Percentiles rank a stretch among this genome's conserved stretches.
phyloP scores from a whole-genome alignment of 1,140 invertebrate species.

The Drosophila arawakana region DNA sequence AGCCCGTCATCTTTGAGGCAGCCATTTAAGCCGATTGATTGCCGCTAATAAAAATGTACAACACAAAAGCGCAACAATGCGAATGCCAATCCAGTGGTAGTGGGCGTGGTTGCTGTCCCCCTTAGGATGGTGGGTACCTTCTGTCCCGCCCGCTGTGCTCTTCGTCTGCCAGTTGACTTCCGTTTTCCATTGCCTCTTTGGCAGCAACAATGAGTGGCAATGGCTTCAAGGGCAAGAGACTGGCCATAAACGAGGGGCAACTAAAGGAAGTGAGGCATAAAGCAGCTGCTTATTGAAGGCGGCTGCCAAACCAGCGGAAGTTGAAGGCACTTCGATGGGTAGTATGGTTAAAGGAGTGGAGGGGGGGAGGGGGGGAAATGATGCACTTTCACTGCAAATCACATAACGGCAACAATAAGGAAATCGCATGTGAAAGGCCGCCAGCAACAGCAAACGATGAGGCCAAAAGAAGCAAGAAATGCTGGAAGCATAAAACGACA shows the following conservation, averaged over 20 bases:
- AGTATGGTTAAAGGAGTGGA: background rate
- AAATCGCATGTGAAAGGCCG: slow-evolving; percentile 74
- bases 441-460: slow-evolving; percentile 11
- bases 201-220: slow-evolving; percentile 25
- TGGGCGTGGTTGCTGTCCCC: background rate
- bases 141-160: no score
- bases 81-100: background rate
- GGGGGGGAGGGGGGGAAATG: background rate
- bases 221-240: slow-evolving; percentile 9
- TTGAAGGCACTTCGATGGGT: background rate
- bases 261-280: slow-evolving; percentile 39
- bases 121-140: background rate
- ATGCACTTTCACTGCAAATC: slow-evolving; percentile 60
- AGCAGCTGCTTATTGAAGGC: slow-evolving; percentile 41
- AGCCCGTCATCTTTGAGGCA: slow-evolving; percentile 15
- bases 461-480: slow-evolving; percentile 18
- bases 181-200: slow-evolving; percentile 66
- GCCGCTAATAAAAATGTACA: slow-evolving; percentile 74
- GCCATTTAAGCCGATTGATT: slow-evolving; percentile 75
- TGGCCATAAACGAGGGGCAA: slow-evolving; percentile 37
- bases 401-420: slow-evolving; percentile 74
- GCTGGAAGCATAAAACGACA: background rate
- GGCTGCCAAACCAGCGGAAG: slow-evolving; percentile 47
- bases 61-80: slow-evolving; percentile 65
- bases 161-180: slow-evolving; percentile 19